Evolutionary conservation across 2,888 invertebrate genomes (phyloP).

Genomic region (Osedax fenrisi): DNA sequence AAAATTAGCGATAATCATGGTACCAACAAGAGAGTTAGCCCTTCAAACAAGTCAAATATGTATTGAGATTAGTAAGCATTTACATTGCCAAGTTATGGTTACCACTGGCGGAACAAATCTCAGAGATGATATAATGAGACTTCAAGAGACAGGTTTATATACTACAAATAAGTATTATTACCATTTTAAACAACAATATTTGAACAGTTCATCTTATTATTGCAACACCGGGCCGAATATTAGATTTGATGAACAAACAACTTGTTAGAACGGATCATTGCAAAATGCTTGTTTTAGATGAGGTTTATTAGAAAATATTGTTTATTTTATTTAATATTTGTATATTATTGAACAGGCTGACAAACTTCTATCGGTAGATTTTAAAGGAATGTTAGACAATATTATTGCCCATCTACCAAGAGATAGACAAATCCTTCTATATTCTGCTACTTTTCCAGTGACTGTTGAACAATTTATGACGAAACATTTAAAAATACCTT

Average conservation of each 20-base stretch:
- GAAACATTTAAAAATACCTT: constrained; percentile 83
- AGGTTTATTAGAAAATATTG: constrained; percentile 54
- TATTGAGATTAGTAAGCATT: constrained; percentile 92
- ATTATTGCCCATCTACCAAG: constrained; percentile 82
- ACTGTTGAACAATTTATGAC: constrained; percentile 96
- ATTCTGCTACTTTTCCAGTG: constrained; percentile 95
- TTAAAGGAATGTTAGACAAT: constrained; percentile 94
- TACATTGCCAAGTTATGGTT: constrained; percentile 94
- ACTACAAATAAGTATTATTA: no score
- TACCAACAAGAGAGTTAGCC: constrained; percentile 93
- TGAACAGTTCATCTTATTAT: constrained; percentile 84
- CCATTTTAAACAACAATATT: constrained; percentile 18
- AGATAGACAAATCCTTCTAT: constrained; percentile 90
- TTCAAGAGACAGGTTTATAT: constrained; percentile 84
- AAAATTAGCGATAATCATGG: constrained; percentile 79
- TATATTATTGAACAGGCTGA: no score
- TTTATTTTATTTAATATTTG: no score
- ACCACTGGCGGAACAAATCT: constrained; percentile 88
- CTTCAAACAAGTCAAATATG: constrained; percentile 98
- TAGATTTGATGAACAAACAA: constrained; percentile 97
- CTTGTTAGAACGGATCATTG: constrained; percentile 86
- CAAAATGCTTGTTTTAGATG: constrained; percentile 89
- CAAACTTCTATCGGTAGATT: constrained; percentile 94
- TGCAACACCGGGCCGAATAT: constrained; percentile 95
- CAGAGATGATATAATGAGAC: constrained; percentile 96